Percentiles rank a stretch among this genome's conserved stretches.
Conservation (phyloP, 2,888 invertebrate species). For the Muscina levida region DNA sequence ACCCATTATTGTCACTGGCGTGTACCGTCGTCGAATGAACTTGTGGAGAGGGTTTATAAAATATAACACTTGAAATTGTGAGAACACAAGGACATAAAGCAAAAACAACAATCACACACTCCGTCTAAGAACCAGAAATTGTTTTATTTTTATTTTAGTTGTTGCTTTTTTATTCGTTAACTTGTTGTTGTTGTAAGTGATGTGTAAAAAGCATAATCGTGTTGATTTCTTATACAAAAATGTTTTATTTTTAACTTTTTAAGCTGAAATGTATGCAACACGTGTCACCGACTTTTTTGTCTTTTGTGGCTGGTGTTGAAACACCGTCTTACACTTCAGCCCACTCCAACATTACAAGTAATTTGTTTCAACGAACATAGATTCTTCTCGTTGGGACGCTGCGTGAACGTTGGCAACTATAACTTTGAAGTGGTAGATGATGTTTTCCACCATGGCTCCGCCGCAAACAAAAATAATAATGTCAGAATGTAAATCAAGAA, state of each 20-base stretch:
- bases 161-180: constrained; percentile 47
- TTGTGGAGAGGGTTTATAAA: constrained; percentile 50
- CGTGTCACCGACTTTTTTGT: constrained; percentile 46
- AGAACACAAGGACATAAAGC: constrained; percentile 35
- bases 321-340: constrained; percentile 41
- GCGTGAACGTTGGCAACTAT: too few species aligned
- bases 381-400: too few species aligned
- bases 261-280: constrained; percentile 49
- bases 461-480: too few species aligned
- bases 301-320: constrained; percentile 39
- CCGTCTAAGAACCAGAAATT: neutral
- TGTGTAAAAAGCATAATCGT: constrained; percentile 56
- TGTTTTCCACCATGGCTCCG: too few species aligned
- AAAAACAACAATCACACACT: constrained; percentile 19
- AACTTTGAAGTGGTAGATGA: too few species aligned
- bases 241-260: constrained; percentile 33
- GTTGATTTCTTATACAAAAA: constrained; percentile 45
- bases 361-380: too few species aligned
- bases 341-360: neutral
- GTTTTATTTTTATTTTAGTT: constrained; percentile 31
- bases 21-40: too few species aligned
- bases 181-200: constrained; percentile 23
- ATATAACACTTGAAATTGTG: constrained; percentile 56
- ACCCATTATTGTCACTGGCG: too few species aligned
- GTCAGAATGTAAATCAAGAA: too few species aligned